phyloP scores from a whole-genome alignment of 2,113 vertebrate genomes.

The Notechis scutatus region DNA sequence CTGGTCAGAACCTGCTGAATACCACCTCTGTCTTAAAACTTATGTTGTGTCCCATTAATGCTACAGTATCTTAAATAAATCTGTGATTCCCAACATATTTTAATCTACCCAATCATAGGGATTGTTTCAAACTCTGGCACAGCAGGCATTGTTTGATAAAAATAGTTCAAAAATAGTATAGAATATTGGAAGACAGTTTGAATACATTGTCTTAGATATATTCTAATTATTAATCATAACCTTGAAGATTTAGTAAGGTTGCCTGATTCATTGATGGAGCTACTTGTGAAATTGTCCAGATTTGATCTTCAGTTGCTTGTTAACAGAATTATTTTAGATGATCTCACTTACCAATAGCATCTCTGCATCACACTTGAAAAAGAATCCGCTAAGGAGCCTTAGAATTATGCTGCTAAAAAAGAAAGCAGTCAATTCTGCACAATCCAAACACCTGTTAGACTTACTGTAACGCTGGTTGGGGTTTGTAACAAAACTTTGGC shows the following conservation, averaged over 20 bases:
- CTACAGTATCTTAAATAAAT: background rate
- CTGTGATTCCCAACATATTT: background rate
- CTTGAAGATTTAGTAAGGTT: background rate
- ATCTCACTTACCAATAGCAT: background rate
- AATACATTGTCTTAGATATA: background rate
- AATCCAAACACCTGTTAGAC: background rate
- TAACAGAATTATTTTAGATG: background rate
- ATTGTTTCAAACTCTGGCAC: background rate
- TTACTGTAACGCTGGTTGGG: slow-evolving; percentile 31
- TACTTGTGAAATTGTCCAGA: background rate
- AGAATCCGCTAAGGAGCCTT: background rate
- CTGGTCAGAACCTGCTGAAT: too few species aligned
- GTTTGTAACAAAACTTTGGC: slow-evolving; percentile 79
- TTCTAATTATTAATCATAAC: background rate
- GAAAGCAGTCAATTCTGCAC: background rate
- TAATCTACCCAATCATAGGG: too few species aligned
- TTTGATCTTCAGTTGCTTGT: background rate
- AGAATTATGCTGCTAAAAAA: background rate
- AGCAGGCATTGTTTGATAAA: background rate
- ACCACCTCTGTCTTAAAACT: too few species aligned
- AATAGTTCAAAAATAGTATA: background rate
- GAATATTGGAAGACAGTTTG: background rate
- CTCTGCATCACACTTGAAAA: background rate
- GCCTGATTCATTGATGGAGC: background rate
- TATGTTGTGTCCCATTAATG: too few species aligned